phyloP scores from a whole-genome alignment of 2,113 vertebrate species.

The Pygoscelis adeliae region DNA sequence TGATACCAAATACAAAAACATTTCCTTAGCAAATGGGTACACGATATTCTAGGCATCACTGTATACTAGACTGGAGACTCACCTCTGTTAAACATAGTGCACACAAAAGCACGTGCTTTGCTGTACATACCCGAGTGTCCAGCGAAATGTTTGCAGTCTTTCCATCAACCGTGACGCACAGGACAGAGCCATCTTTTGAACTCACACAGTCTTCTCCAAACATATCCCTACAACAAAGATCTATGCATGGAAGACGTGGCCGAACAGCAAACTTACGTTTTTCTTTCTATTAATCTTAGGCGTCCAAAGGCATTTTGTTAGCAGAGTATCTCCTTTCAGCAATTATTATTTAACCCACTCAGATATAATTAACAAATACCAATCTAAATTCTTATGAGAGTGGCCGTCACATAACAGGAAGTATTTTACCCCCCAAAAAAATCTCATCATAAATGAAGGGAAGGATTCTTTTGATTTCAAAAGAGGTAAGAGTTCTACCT shows the following conservation, averaged over 20 bases:
- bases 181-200: conserved; percentile 75
- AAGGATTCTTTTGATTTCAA: background rate
- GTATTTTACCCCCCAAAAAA: background rate
- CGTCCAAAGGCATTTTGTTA: background rate
- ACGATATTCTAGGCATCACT: background rate
- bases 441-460: background rate
- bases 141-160: conserved; percentile 85
- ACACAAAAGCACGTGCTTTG: background rate
- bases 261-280: background rate
- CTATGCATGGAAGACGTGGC: background rate
- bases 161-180: conserved; percentile 87
- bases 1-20: background rate
- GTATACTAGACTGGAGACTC: background rate
- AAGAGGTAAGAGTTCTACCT: background rate
- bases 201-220: conserved; percentile 92
- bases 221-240: conserved; percentile 83
- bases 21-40: background rate
- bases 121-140: conserved; percentile 85
- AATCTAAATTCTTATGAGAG: background rate
- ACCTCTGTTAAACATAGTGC: background rate
- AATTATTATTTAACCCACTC: background rate
- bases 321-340: background rate
- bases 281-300: background rate
- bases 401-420: background rate
- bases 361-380: background rate